These are phyloP conservation scores for Venturia canescens DNA, from an alignment of 1,140 invertebrate species.

Conservation along the genomic window DNA sequence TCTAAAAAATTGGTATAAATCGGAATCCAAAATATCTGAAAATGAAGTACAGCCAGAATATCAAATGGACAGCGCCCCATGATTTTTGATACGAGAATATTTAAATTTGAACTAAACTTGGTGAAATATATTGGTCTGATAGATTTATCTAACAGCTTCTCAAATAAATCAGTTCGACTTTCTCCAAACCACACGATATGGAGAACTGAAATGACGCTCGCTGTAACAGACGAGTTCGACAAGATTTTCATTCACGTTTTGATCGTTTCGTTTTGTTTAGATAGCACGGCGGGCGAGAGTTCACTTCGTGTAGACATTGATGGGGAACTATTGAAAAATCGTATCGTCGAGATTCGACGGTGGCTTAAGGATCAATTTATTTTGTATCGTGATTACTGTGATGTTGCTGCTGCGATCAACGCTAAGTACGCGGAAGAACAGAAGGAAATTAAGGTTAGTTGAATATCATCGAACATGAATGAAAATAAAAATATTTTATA, in stretches of 20 bases:
- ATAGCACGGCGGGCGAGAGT: constrained; percentile 18
- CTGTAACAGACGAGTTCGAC: neutral
- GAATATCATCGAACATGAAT: neutral
- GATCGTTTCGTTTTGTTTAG: constrained; percentile 47
- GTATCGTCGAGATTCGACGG: constrained; percentile 62
- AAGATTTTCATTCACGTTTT: neutral
- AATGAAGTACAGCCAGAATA: too few relatives aligned
- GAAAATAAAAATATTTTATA: neutral
- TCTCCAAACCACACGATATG: too few relatives aligned
- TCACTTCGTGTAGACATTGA: constrained; percentile 23
- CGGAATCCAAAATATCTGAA: too few relatives aligned
- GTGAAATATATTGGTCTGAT: neutral
- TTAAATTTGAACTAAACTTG: neutral
- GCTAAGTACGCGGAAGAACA: constrained; percentile 63
- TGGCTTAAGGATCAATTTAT: constrained; percentile 69
- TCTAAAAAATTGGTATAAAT: neutral
- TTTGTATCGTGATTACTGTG: constrained; percentile 65
- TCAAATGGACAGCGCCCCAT: too few relatives aligned
- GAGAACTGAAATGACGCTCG: neutral
- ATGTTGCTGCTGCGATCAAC: constrained; percentile 65
- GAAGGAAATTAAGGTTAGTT: constrained; percentile 60
- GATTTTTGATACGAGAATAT: neutral
- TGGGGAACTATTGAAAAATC: constrained; percentile 51
- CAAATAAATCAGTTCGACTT: neutral
- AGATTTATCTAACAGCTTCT: neutral